These are phyloP conservation scores for Anneissia japonica DNA, from an alignment of 35 echinoderm and acorn worm genomes.

Conservation along the genomic window DNA sequence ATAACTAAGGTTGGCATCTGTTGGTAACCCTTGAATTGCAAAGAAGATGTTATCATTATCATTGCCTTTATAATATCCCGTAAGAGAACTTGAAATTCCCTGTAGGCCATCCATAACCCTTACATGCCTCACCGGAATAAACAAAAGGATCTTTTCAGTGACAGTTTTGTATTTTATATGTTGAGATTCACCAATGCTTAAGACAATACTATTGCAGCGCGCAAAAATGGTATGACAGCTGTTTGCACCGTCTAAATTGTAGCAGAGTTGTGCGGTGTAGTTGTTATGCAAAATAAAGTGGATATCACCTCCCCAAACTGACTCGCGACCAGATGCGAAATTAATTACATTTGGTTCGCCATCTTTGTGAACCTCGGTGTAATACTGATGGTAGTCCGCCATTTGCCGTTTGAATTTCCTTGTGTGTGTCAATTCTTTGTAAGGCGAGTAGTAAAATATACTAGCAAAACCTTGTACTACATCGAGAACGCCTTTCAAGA, in stretches of 20 bases:
- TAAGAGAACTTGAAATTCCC: neutral
- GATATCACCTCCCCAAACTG: conserved; percentile 1
- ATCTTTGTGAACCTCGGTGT: conserved; percentile 5
- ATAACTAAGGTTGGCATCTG: neutral
- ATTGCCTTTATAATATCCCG: conserved; percentile 5
- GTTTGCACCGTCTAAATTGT: neutral
- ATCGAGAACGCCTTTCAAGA: neutral
- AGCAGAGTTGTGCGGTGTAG: neutral
- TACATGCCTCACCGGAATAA: neutral
- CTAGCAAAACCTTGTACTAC: neutral
- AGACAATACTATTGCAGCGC: neutral
- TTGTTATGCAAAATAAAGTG: neutral
- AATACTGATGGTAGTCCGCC: neutral
- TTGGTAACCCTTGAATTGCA: neutral
- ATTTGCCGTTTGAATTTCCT: neutral
- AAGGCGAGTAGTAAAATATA: conserved; percentile 1
- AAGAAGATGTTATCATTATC: neutral
- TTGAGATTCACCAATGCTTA: conserved; percentile 3
- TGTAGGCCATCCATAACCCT: conserved; percentile 6
- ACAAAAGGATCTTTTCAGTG: neutral
- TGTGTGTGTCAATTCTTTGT: conserved; percentile 1
- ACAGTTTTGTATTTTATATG: neutral
- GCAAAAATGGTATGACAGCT: neutral
- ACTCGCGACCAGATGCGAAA: neutral
- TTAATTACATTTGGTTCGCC: conserved; percentile 4